Evolutionary conservation across 2,888 invertebrate genomes (phyloP), one percentile per base, ranked within the genome.

Genomic region (Bibio marci): DNA sequence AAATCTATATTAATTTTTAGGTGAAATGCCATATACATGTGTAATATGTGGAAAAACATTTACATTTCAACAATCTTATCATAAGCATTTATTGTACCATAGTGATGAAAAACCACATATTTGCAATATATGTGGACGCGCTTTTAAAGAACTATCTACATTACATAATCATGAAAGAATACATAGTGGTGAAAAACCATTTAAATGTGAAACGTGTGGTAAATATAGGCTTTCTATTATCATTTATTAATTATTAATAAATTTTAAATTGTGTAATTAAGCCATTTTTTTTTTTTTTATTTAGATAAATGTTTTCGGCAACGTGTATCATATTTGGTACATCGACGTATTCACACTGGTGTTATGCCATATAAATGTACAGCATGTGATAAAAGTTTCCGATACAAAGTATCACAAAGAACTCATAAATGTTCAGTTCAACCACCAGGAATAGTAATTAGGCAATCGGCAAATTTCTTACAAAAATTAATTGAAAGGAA

Each of bases 11-110:
- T 22, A 6, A 22, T 22, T 6, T 6, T 22, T 22, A 73, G 85
- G 87, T 42, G 87, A 87, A 67, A 86, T 83, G 69, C 87, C 87
- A 0, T 87, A 87, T 54, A 76, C 76, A 17, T 87, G 87, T 53
- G 66, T 69, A 35, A 75, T 80, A 48, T 87, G 87, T 55, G 78
- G 78, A 46, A 82, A 85, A 57, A 80, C 79, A 11, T 87, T 87
- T 59, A 86, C 86, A 37, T 87, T 87, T 62, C 87, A 87, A 62
- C 87, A 87, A 52, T 86, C 86, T 0, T 86, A 82, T 58, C 86
- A 86, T 57, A 87, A 87, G 55, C 87, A 87, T 60, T 71, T 85
- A 53, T 65, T 86, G 37, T 87, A 87, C 54, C 87, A 87, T 55
- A 82, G 80, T 43, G 80, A 83, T 50, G 85, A 86, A 49, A 86